Conservation (phyloP, 2,888 invertebrate species). For the Melieria omissa region DNA sequence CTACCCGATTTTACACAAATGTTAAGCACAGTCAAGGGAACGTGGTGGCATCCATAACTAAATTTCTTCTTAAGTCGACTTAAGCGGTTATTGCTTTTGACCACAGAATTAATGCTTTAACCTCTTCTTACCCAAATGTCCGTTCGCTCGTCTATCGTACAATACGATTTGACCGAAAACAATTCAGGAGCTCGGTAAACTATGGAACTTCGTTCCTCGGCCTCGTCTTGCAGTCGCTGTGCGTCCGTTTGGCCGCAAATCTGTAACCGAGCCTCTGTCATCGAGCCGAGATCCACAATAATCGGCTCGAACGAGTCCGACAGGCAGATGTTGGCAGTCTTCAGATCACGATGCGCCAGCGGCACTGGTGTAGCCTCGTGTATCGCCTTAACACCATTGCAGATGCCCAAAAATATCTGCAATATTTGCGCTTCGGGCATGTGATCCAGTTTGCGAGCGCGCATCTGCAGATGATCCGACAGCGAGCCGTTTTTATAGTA, state of each 20-base stretch:
- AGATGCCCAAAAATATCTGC: conserved; percentile 77
- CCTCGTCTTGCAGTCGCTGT: conserved; percentile 79
- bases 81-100: no score
- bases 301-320: conserved; percentile 77
- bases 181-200: conserved; percentile 89
- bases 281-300: conserved; percentile 85
- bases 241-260: conserved; percentile 75
- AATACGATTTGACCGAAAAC: conserved; percentile 84
- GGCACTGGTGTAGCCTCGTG: conserved; percentile 79
- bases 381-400: conserved; percentile 79
- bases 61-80: no score
- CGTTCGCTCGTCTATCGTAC: conserved; percentile 83
- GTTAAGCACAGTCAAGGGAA: no score
- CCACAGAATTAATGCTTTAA: no score
- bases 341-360: conserved; percentile 85
- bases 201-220: conserved; percentile 88
- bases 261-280: conserved; percentile 74
- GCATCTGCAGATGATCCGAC: conserved; percentile 74
- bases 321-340: conserved; percentile 85
- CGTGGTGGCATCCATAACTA: no score
- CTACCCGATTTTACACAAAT: no score
- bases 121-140: conserved; percentile 77
- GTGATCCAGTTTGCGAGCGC: conserved; percentile 71
- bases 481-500: conserved; percentile 83
- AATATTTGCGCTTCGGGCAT: conserved; percentile 75